Conservation (phyloP, 2,888 invertebrate species). For the Melangyna quadrimaculata region DNA sequence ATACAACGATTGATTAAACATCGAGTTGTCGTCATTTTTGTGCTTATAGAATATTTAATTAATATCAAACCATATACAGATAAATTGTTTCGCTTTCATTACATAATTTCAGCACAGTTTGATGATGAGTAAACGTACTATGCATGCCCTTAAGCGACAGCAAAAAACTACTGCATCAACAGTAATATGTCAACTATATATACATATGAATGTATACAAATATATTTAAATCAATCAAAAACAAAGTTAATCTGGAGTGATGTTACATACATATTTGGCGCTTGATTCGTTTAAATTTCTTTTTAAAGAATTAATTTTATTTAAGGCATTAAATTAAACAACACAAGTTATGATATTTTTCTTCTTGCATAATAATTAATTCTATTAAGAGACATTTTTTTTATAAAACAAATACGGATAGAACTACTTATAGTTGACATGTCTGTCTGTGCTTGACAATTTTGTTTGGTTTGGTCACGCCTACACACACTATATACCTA, state of each 20-base stretch:
- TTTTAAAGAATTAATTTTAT: neutral
- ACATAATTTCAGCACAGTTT: constrained; percentile 39
- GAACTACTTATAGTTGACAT: constrained; percentile 16
- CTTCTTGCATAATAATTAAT: constrained; percentile 5
- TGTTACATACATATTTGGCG: constrained; percentile 1
- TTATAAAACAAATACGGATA: constrained; percentile 9
- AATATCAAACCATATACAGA: constrained; percentile 42
- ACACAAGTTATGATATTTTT: neutral
- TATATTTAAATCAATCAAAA: neutral
- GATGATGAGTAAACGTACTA: constrained; percentile 7
- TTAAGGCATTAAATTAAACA: neutral
- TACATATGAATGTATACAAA: neutral
- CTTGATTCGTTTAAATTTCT: neutral
- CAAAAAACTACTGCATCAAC: neutral
- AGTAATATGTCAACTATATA: no score
- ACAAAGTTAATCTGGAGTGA: neutral
- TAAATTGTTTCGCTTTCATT: constrained; percentile 27
- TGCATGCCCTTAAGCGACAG: constrained; percentile 17
- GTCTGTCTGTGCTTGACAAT: constrained; percentile 18
- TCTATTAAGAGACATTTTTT: neutral
- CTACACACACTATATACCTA: constrained; percentile 15
- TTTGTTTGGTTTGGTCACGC: constrained; percentile 52
- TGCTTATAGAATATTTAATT: constrained; percentile 53
- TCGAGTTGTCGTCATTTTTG: constrained; percentile 21
- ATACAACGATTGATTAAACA: constrained; percentile 36